phyloP scores from a whole-genome alignment of 2,113 vertebrate genomes.

The Machaerirhynchus nigripectus region DNA sequence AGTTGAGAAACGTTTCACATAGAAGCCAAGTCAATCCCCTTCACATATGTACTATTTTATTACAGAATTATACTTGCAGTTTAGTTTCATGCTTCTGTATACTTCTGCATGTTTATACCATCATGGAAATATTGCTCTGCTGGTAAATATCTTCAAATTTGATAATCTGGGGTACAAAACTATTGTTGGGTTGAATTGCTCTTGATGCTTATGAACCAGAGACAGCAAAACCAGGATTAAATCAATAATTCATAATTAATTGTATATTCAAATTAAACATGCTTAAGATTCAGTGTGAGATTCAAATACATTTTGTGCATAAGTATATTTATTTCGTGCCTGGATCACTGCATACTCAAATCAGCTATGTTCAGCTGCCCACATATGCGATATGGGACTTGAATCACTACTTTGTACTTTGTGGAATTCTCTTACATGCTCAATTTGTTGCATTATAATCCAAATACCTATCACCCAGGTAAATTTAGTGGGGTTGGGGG shows the following conservation, averaged over 20 bases:
- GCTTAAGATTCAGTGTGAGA: constrained; percentile 18
- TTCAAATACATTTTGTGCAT: constrained; percentile 5
- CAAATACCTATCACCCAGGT: background rate
- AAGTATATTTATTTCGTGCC: constrained; percentile 27
- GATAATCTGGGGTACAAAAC: background rate
- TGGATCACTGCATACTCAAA: background rate
- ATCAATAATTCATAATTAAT: background rate
- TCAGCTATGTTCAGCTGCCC: background rate
- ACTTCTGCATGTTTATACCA: background rate
- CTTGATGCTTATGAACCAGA: background rate
- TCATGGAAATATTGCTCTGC: background rate
- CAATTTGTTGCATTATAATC: background rate
- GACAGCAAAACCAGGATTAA: background rate
- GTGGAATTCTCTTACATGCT: background rate
- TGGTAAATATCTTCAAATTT: background rate
- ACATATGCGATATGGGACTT: background rate
- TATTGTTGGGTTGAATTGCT: background rate
- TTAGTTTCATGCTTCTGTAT: background rate
- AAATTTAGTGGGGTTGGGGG: background rate
- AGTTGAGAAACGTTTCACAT: background rate
- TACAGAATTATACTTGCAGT: background rate
- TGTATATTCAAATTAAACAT: constrained; percentile 8
- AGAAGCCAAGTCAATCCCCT: background rate
- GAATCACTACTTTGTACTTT: background rate
- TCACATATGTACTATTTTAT: constrained; percentile 19